Percentiles rank a stretch among this genome's conserved stretches.
Conservation (phyloP, 2,113 vertebrate genomes). For the Microcebus tavaratra region DNA sequence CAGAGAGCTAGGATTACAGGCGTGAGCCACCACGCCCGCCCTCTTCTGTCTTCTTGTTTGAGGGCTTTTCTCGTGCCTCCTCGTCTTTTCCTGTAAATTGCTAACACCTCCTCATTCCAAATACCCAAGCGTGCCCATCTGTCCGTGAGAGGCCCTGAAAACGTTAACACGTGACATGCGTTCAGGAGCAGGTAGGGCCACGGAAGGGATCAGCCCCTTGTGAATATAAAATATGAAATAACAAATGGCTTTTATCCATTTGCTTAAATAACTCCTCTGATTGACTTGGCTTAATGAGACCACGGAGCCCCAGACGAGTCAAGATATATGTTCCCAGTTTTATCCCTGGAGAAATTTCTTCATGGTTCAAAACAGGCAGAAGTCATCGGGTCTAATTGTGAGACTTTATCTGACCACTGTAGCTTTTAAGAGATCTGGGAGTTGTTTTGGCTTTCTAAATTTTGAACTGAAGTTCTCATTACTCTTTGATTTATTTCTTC, state of each 20-base stretch:
- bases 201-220: neutral
- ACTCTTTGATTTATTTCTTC: neutral
- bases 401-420: neutral
- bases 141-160: neutral
- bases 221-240: neutral
- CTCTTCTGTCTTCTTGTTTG: neutral
- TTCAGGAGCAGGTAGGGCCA: neutral
- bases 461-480: neutral
- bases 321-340: neutral
- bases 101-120: neutral
- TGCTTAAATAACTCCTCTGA: slow-evolving; percentile 41
- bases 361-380: neutral
- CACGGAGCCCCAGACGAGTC: neutral
- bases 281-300: neutral
- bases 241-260: neutral
- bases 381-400: neutral
- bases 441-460: neutral
- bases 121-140: neutral
- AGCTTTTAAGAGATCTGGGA: neutral
- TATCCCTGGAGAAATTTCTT: neutral
- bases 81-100: neutral
- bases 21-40: too few relatives aligned
- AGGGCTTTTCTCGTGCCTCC: neutral
- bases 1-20: too few relatives aligned
- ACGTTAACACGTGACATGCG: neutral